A percentile compares a stretch with the other conserved stretches of the same genome.
phyloP scores from a whole-genome alignment of 2,888 invertebrate species.

The Tetheella fluctuosa region DNA sequence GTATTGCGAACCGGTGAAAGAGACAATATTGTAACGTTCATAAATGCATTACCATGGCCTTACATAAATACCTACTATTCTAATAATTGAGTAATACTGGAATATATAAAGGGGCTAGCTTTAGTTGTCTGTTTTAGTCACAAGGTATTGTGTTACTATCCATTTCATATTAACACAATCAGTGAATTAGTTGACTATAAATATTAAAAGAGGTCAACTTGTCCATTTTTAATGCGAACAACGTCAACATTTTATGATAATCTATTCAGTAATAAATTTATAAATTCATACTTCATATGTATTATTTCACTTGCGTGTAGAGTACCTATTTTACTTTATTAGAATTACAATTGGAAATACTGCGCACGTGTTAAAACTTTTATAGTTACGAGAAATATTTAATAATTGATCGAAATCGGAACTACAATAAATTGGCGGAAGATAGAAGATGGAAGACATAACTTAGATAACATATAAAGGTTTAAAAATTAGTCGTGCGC shows the following conservation, averaged over 20 bases:
- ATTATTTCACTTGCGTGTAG: constrained; percentile 27
- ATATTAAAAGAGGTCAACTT: constrained; percentile 53
- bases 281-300: constrained; percentile 29
- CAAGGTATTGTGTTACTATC: background rate
- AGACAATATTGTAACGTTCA: no score
- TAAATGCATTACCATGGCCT: no score
- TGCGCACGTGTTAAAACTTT: background rate
- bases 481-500: background rate
- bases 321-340: constrained; percentile 14
- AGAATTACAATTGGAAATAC: background rate
- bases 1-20: no score
- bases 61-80: no score
- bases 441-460: background rate
- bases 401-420: background rate
- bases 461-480: background rate
- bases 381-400: background rate
- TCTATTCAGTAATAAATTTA: constrained; percentile 38
- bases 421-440: background rate
- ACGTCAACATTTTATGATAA: constrained; percentile 41
- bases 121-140: no score
- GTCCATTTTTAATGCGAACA: constrained; percentile 50
- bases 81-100: no score
- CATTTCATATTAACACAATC: constrained; percentile 37
- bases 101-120: no score
- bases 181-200: constrained; percentile 38